Base-by-base conservation (phyloP, 2,113 vertebrate genomes). In the Oreochromis tanganicae region DNA sequence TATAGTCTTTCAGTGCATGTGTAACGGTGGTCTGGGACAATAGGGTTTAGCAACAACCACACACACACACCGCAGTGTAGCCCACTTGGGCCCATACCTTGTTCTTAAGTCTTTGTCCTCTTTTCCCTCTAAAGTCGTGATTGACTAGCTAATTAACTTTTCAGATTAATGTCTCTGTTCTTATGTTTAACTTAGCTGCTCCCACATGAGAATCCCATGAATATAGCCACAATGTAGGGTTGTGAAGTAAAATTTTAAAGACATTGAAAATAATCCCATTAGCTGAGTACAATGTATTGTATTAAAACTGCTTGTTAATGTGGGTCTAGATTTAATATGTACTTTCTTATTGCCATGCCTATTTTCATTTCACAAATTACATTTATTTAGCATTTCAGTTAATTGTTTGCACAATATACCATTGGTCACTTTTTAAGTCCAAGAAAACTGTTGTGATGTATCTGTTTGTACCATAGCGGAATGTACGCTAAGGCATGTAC, bases 71-170 rank as follows among this genome's bases (percentile, higher is more conserved):
- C n/a, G 36, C 52, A 19, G 81, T 24, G 17, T 41, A 55, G 43
- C 24, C 27, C 41, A 66, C 85, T 81, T 4, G 24, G 2, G 87
- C 81, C 85, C 82, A 36, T 29, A 68, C 34, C 88, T 88, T 9
- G 24, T 24, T 24, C 24, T 24, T 24, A 24, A 24, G 5, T 83
- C 27, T 46, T 43, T 75, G 61, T 46, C 38, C 38, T 48, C 43
- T 46, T 82, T 63, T 80, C 79, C 84, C 66, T 63, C 38, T 61
- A 68, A 68, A 52, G 7, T 6, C 17, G 83, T 85, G 87, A 93
- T 85, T 86, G 85, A 91, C 92, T 78, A 80, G 34, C 81, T 89
- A 86, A 91, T 93, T 93, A 38, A 91, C 34, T 36, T 83, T 57
- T 46, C 80, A 91, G 89, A 93, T 87, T n/a, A 85, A 91, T 92